phyloP scores from a whole-genome alignment of 2,888 invertebrate species.

The Drosophila hamatofila region DNA sequence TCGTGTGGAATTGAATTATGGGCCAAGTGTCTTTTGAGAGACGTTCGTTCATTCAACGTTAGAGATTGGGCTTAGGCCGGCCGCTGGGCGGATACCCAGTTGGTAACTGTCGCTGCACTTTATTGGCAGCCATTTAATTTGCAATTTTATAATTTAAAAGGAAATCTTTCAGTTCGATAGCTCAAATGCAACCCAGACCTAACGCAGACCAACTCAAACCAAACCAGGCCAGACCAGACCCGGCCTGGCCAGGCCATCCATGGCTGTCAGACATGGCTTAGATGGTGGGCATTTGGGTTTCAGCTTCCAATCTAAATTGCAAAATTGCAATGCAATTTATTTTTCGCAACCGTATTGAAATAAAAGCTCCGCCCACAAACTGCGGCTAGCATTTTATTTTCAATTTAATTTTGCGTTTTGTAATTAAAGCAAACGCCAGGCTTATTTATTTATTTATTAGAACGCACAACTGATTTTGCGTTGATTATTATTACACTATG shows the following conservation, averaged over 20 bases:
- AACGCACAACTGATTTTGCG: conserved; percentile 76
- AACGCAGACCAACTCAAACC: background rate
- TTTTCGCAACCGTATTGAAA: conserved; percentile 36
- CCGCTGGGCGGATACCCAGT: conserved; percentile 23
- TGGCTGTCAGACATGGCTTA: conserved; percentile 46
- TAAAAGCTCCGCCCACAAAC: conserved; percentile 39
- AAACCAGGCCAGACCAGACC: background rate
- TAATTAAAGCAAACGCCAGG: conserved; percentile 72
- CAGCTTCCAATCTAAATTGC: conserved; percentile 43
- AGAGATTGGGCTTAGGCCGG: conserved; percentile 13
- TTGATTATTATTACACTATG: conserved; percentile 74
- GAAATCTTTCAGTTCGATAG: conserved; percentile 81
- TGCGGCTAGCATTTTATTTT: conserved; percentile 71
- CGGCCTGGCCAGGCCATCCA: conserved; percentile 22
- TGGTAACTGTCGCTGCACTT: conserved; percentile 55
- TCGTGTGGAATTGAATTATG: conserved; percentile 78
- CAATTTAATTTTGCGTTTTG: conserved; percentile 74
- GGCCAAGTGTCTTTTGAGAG: conserved; percentile 53
- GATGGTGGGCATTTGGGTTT: conserved; percentile 14
- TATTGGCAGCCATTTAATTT: conserved; percentile 76
- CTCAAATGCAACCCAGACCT: conserved; percentile 56
- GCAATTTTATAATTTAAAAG: conserved; percentile 81
- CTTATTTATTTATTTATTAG: conserved; percentile 80
- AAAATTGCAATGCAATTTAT: conserved; percentile 65
- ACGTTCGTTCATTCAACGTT: conserved; percentile 38